These are phyloP conservation scores for Leuciscus idus DNA, from an alignment of 2,113 vertebrate species.

Conservation along the genomic window DNA sequence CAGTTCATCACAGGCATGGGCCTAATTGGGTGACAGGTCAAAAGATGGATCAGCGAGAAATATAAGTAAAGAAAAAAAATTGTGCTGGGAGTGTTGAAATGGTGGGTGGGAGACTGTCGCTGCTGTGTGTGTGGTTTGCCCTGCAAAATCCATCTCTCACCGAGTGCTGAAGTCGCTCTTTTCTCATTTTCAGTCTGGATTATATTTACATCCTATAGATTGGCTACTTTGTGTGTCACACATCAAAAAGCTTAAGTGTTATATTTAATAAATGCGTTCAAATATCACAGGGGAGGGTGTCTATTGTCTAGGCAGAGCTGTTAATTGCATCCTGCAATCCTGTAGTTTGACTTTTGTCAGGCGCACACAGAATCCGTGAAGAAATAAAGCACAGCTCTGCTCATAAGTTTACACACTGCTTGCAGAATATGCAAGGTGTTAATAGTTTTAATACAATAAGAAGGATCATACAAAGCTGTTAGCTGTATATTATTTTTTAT, in stretches of 20 bases:
- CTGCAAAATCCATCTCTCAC: neutral
- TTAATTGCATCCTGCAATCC: neutral
- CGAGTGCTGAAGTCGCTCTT: neutral
- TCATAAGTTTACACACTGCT: neutral
- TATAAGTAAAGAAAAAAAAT: slow-evolving; percentile 31
- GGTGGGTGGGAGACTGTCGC: slow-evolving; percentile 15
- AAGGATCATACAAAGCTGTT: too few species aligned
- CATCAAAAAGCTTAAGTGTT: neutral
- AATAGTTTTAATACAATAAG: too few species aligned
- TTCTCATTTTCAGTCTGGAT: neutral
- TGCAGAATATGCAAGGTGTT: too few species aligned
- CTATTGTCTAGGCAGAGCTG: neutral
- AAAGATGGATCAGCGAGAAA: slow-evolving; percentile 59
- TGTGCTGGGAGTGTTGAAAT: slow-evolving; percentile 27
- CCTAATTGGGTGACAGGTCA: slow-evolving; percentile 69
- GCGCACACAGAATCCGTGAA: neutral
- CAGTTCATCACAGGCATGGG: slow-evolving; percentile 66
- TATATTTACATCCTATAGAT: neutral
- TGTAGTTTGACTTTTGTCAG: neutral
- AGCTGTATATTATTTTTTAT: neutral
- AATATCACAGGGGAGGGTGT: neutral
- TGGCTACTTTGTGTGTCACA: neutral
- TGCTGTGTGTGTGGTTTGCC: slow-evolving; percentile 4
- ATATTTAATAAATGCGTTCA: neutral
- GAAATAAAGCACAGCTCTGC: neutral